A percentile compares a stretch with the other conserved stretches of the same genome.
These are phyloP conservation scores for Lasioglossum calceatum DNA, from an alignment of 2,888 invertebrate species.

Conservation along the genomic window DNA sequence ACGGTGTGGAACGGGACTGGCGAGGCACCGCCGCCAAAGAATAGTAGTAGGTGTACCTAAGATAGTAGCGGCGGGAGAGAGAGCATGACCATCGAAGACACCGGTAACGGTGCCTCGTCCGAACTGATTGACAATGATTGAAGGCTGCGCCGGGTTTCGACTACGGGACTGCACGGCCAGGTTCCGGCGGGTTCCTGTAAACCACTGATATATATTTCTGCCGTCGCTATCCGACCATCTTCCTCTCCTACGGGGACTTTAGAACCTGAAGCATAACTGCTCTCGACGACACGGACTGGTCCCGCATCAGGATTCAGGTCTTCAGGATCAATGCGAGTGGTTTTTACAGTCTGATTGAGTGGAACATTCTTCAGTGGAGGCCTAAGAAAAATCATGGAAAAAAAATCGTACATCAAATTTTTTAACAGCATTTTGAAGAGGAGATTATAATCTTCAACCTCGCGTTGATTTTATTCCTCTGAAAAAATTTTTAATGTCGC, in stretches of 20 bases:
- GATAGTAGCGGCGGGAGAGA: slow-evolving; percentile 51
- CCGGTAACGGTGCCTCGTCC: slow-evolving; percentile 77
- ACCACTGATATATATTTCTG: slow-evolving; percentile 62
- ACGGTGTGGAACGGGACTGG: slow-evolving; percentile 68
- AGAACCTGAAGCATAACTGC: slow-evolving; percentile 1
- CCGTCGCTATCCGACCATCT: slow-evolving; percentile 55
- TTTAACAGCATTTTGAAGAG: fast-evolving
- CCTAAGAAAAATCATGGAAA: neutral
- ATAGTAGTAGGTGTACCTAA: slow-evolving; percentile 69
- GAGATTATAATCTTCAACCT: neutral
- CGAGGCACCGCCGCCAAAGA: slow-evolving; percentile 68
- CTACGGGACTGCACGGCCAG: slow-evolving; percentile 44
- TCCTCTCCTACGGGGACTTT: slow-evolving; percentile 24
- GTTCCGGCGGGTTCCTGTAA: slow-evolving; percentile 54
- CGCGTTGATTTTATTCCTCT: neutral
- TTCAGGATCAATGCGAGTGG: neutral
- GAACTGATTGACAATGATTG: slow-evolving; percentile 80
- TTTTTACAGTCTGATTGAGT: neutral
- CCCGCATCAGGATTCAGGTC: neutral
- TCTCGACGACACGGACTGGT: neutral
- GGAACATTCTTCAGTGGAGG: neutral
- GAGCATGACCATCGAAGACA: slow-evolving; percentile 59
- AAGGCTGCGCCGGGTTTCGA: slow-evolving; percentile 68
- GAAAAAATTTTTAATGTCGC: neutral
- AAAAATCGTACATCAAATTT: neutral